Evolutionary conservation across 1,140 invertebrate species (phyloP).

Genomic region (Hycleus cichorii): DNA sequence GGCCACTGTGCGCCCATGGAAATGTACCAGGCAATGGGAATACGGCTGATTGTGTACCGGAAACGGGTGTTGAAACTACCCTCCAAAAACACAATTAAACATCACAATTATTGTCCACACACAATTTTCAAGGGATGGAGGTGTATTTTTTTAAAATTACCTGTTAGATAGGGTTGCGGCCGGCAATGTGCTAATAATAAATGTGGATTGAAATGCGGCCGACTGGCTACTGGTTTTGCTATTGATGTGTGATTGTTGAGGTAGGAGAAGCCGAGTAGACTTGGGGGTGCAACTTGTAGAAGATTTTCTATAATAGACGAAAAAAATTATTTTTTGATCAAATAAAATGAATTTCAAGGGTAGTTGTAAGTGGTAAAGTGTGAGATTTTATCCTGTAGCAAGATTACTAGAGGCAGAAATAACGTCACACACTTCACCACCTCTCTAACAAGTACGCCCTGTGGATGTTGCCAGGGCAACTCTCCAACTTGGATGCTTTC

Average conservation of each 20-base stretch:
- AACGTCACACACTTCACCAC: conserved; percentile 34
- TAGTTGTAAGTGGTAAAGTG: conserved; percentile 11
- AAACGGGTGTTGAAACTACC: conserved; percentile 26
- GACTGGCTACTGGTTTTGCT: conserved; percentile 49
- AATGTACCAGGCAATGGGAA: conserved; percentile 65
- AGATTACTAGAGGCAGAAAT: conserved; percentile 31
- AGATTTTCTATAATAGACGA: conserved; percentile 33
- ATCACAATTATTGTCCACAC: neutral
- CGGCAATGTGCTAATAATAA: conserved; percentile 46
- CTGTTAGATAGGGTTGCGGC: conserved; percentile 48
- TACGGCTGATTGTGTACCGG: conserved; percentile 44
- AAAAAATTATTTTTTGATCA: conserved; percentile 1
- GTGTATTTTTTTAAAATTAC: conserved; percentile 29
- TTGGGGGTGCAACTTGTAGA: conserved; percentile 37
- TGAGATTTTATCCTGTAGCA: conserved; percentile 20
- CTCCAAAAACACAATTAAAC: conserved; percentile 17
- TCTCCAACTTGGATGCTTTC: neutral
- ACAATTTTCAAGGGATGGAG: neutral
- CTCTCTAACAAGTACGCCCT: conserved; percentile 18
- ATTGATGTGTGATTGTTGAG: conserved; percentile 38
- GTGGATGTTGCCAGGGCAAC: conserved; percentile 8
- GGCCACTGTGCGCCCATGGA: conserved; percentile 69
- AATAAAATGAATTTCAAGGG: neutral
- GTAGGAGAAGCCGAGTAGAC: conserved; percentile 37
- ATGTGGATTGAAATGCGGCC: conserved; percentile 46